Percentiles rank a stretch among this genome's conserved stretches.
Evolutionary conservation across 2,113 vertebrate genomes (phyloP).

Genomic region (Alosa alosa): DNA sequence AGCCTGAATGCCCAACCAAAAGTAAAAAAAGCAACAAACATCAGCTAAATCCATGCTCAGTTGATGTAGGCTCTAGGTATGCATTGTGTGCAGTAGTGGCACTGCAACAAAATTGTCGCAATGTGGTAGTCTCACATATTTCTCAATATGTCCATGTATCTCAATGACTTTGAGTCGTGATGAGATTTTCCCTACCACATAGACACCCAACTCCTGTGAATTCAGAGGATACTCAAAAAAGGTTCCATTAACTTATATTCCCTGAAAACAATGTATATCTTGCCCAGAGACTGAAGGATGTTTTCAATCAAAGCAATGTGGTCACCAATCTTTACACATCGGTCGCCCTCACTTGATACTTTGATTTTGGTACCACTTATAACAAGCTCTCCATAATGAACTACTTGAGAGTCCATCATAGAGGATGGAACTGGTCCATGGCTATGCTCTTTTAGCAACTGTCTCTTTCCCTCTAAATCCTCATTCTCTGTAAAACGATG

Average conservation of each 20-base stretch:
- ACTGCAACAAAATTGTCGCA: slow-evolving; percentile 14
- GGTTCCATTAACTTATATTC: too few species aligned
- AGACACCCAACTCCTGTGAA: too few species aligned
- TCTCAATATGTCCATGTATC: too few species aligned
- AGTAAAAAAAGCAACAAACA: too few species aligned
- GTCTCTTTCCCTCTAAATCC: neutral
- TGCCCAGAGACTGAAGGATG: neutral
- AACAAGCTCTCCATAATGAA: neutral
- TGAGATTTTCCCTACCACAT: neutral
- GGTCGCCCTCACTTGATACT: slow-evolving; percentile 1
- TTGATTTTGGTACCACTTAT: slow-evolving; percentile 2
- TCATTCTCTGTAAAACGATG: neutral
- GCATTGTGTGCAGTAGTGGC: slow-evolving; percentile 15
- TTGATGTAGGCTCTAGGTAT: neutral
- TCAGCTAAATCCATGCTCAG: neutral
- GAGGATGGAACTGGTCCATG: neutral
- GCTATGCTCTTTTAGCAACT: slow-evolving; percentile 29
- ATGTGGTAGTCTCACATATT: slow-evolving; percentile 1
- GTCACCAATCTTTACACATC: slow-evolving; percentile 11
- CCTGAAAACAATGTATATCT: neutral
- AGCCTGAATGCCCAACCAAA: too few species aligned
- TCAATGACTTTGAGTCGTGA: slow-evolving; percentile 3
- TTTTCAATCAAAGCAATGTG: slow-evolving; percentile 17
- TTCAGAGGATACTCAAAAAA: too few species aligned
- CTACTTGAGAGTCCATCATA: neutral